These are phyloP conservation scores for Python bivittatus DNA, from an alignment of 2,113 vertebrate species.

Conservation along the genomic window DNA sequence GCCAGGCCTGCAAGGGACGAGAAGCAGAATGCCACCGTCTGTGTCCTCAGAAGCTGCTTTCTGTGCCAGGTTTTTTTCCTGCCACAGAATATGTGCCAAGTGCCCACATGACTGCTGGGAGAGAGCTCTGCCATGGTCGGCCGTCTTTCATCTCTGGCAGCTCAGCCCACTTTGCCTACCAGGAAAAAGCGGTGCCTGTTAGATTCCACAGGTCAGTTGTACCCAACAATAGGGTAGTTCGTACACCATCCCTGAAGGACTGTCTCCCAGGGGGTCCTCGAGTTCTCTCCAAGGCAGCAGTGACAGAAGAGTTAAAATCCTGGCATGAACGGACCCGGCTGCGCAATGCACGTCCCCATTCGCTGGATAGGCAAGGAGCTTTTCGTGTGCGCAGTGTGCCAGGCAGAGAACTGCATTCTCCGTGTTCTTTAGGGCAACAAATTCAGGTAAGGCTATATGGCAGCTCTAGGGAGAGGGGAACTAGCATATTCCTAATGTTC, in stretches of 20 bases:
- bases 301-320: slow-evolving; percentile 83
- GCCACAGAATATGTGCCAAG: slow-evolving; percentile 39
- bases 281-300: slow-evolving; percentile 74
- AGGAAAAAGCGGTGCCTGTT: slow-evolving; percentile 55
- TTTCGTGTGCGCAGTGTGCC: slow-evolving; percentile 68
- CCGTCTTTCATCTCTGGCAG: slow-evolving; percentile 24
- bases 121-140: slow-evolving; percentile 35
- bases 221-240: slow-evolving; percentile 74
- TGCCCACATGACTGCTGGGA: slow-evolving; percentile 20
- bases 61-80: slow-evolving; percentile 21
- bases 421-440: slow-evolving; percentile 12
- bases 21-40: slow-evolving; percentile 19
- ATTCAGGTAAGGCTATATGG: slow-evolving; percentile 46
- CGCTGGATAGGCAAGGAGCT: slow-evolving; percentile 75
- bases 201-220: slow-evolving; percentile 71
- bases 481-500: accelerated
- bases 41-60: slow-evolving; percentile 31
- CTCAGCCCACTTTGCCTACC: slow-evolving; percentile 47
- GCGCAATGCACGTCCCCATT: slow-evolving; percentile 64
- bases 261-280: slow-evolving; percentile 63
- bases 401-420: slow-evolving; percentile 55
- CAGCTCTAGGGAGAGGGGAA: not conserved
- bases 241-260: slow-evolving; percentile 83
- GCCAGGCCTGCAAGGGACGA: slow-evolving; percentile 7
- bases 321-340: slow-evolving; percentile 84